Evolutionary conservation across 2,797 vertebrate genomes (phyloP).

Genomic region (Gadopsis marmoratus): DNA sequence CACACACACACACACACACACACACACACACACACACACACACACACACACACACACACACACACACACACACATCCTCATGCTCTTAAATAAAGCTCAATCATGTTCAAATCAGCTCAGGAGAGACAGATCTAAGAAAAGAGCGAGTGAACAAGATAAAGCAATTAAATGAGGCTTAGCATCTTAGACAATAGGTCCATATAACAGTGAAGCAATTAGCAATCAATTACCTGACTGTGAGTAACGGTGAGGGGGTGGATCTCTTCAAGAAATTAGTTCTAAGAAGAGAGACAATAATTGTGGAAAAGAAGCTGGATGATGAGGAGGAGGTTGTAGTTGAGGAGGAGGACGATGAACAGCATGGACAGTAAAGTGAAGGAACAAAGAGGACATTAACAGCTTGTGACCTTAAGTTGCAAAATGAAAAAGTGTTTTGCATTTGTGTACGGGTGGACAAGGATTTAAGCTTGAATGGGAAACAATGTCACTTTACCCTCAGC

Average conservation of each 20-base stretch:
- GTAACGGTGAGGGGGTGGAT: constrained; percentile 57
- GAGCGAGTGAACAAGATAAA: constrained; percentile 32
- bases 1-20: no score
- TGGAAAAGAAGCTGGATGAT: constrained; percentile 32
- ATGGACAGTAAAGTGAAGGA: constrained; percentile 9
- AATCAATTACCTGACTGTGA: constrained; percentile 59
- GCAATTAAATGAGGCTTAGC: constrained; percentile 29
- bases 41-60: no score
- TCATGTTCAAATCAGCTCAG: neutral
- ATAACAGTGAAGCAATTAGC: constrained; percentile 46
- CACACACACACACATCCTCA: neutral
- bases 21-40: no score
- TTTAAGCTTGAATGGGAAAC: constrained; percentile 34
- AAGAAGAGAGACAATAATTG: constrained; percentile 36
- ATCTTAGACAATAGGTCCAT: constrained; percentile 24
- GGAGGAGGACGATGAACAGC: constrained; percentile 11
- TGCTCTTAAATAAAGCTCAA: neutral
- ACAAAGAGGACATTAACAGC: constrained; percentile 12
- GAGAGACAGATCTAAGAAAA: constrained; percentile 19
- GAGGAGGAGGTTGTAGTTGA: constrained; percentile 26
- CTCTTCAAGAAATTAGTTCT: constrained; percentile 21
- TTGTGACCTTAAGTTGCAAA: constrained; percentile 26
- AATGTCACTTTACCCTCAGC: constrained; percentile 9
- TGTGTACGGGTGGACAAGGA: neutral
- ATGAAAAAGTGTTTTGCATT: constrained; percentile 32